These are phyloP conservation scores for Andrena cerasifolii DNA, from an alignment of 1,140 invertebrate genomes.

Conservation along the genomic window DNA sequence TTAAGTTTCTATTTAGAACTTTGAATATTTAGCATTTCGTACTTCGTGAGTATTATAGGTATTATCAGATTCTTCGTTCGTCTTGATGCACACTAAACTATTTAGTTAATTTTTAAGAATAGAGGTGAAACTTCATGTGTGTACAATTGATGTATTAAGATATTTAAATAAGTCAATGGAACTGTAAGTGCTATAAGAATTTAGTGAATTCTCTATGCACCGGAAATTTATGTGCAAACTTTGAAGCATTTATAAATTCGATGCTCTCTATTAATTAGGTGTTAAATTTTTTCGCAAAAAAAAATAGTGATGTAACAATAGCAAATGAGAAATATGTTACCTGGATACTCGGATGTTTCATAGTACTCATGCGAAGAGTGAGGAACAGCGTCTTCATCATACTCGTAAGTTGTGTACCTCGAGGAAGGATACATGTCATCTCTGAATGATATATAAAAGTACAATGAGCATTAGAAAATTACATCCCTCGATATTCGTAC, in stretches of 20 bases:
- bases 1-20: conserved; percentile 35
- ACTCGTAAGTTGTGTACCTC: conserved; percentile 77
- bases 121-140: background rate
- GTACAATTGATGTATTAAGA: conserved; percentile 27
- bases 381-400: conserved; percentile 78
- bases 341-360: conserved; percentile 79
- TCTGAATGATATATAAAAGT: conserved; percentile 58
- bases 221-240: conserved; percentile 2
- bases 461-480: background rate
- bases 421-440: conserved; percentile 74
- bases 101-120: conserved; percentile 29
- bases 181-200: background rate
- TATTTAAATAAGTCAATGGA: conserved; percentile 7
- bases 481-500: background rate
- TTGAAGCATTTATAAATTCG: background rate
- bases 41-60: background rate
- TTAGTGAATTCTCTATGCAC: conserved; percentile 1
- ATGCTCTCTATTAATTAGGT: background rate
- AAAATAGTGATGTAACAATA: conserved; percentile 1
- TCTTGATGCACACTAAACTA: background rate
- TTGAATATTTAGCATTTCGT: conserved; percentile 16
- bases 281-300: conserved; percentile 18
- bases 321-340: conserved; percentile 66
- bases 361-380: conserved; percentile 80
- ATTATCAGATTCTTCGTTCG: conserved; percentile 1